Evolutionary conservation across 2,797 vertebrate species (phyloP).

Genomic region (Amniataba percoides): DNA sequence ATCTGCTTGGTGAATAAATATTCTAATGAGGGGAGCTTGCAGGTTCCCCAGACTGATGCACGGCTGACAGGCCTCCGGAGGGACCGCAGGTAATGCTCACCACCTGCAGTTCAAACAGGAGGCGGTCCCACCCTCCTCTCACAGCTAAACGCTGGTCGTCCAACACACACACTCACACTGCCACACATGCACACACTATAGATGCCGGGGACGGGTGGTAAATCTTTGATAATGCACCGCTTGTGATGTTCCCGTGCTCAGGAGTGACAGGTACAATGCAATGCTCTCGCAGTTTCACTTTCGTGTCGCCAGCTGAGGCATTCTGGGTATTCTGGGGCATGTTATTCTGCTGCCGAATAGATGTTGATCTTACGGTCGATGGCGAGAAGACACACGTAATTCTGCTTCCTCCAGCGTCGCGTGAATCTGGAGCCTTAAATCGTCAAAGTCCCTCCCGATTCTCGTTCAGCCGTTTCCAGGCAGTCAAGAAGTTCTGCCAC

Average conservation of each 20-base stretch:
- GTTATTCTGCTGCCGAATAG: not conserved
- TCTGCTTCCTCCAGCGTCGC: not conserved
- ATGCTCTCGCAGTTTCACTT: slow-evolving; percentile 3
- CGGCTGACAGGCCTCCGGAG: slow-evolving; percentile 75
- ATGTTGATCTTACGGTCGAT: slow-evolving; percentile 8
- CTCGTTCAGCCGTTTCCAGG: not conserved
- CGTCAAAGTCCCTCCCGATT: not conserved
- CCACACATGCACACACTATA: not conserved
- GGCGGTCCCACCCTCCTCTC: slow-evolving; percentile 53
- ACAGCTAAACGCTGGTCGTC: slow-evolving; percentile 60
- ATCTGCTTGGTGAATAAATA: slow-evolving; percentile 88
- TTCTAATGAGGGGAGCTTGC: slow-evolving; percentile 83
- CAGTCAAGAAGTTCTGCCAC: not conserved
- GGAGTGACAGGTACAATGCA: slow-evolving; percentile 27
- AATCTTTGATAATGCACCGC: slow-evolving; percentile 48
- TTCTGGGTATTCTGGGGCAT: not conserved
- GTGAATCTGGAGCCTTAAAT: not conserved
- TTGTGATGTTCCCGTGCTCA: slow-evolving; percentile 43
- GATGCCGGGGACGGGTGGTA: slow-evolving; percentile 27
- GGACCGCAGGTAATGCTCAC: slow-evolving; percentile 76
- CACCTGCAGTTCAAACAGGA: slow-evolving; percentile 73
- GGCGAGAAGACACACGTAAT: not conserved
- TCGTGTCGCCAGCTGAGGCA: not conserved
- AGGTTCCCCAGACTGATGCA: slow-evolving; percentile 77
- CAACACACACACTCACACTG: not conserved